Evolutionary conservation across 1,140 invertebrate genomes (phyloP).

Genomic region (Leguminivora glycinivorella): DNA sequence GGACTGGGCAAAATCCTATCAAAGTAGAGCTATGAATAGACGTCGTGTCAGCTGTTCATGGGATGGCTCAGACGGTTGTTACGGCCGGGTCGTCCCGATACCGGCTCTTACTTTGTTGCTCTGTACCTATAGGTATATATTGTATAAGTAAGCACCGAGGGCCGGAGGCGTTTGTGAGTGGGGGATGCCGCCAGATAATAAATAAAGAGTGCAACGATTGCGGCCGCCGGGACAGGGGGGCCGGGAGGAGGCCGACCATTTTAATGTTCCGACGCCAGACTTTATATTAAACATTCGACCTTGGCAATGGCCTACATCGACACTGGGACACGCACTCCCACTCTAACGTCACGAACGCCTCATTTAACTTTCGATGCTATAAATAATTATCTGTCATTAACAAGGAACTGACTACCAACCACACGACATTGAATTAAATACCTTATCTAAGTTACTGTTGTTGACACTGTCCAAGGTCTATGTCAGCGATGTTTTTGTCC

Average conservation of each 20-base stretch:
- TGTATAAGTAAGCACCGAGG: constrained; percentile 34
- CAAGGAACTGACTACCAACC: constrained; percentile 40
- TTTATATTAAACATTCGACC: constrained; percentile 79
- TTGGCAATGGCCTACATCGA: constrained; percentile 77
- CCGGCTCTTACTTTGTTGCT: constrained; percentile 30
- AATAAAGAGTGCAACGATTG: constrained; percentile 78
- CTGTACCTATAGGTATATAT: constrained; percentile 31
- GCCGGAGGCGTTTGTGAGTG: constrained; percentile 44
- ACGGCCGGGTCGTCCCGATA: constrained; percentile 28
- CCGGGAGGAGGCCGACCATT: constrained; percentile 73
- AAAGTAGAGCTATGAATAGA: constrained; percentile 1
- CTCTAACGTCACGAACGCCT: constrained; percentile 71
- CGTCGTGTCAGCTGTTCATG: constrained; percentile 18
- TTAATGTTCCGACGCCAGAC: constrained; percentile 78
- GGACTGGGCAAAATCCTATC: not conserved
- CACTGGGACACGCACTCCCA: constrained; percentile 70
- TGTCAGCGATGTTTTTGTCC: constrained; percentile 31
- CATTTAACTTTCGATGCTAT: constrained; percentile 67
- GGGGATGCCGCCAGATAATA: constrained; percentile 73
- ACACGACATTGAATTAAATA: constrained; percentile 41
- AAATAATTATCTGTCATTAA: constrained; percentile 70
- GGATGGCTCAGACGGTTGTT: constrained; percentile 5
- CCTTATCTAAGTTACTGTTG: constrained; percentile 45
- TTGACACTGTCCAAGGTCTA: constrained; percentile 41
- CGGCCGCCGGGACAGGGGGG: constrained; percentile 69